Conservation (phyloP, 1,140 invertebrate species). For the Anastrepha ludens region DNA sequence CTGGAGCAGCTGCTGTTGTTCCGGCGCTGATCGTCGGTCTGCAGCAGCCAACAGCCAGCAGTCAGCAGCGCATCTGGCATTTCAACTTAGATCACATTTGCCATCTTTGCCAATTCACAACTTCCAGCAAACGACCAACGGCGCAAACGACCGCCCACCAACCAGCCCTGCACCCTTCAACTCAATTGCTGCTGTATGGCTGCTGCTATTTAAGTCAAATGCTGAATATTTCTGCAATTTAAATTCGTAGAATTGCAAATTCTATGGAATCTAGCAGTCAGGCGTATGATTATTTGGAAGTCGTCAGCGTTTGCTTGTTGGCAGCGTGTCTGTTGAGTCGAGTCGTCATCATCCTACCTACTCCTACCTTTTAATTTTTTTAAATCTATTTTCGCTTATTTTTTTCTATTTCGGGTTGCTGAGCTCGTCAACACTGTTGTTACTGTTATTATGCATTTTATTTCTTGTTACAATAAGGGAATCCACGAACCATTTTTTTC, state of each 20-base stretch:
- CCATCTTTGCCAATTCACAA: background rate
- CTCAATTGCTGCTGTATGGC: constrained; percentile 6
- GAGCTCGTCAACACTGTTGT: constrained; percentile 27
- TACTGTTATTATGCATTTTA: constrained; percentile 53
- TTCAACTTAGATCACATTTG: constrained; percentile 42
- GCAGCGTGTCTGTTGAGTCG: background rate
- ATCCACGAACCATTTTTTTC: background rate
- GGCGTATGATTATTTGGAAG: constrained; percentile 51
- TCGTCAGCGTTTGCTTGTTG: constrained; percentile 32
- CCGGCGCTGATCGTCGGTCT: constrained; percentile 17
- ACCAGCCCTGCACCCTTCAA: background rate
- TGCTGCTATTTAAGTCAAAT: constrained; percentile 39
- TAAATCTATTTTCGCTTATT: background rate
- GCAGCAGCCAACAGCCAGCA: background rate
- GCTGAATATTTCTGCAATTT: constrained; percentile 70
- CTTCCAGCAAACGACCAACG: background rate
- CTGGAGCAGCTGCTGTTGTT: background rate
- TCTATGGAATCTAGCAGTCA: constrained; percentile 65
- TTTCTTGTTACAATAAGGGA: constrained; percentile 32
- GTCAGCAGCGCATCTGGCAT: constrained; percentile 31
- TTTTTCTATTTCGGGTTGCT: background rate
- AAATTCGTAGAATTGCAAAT: constrained; percentile 73
- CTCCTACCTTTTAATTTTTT: background rate
- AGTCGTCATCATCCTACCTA: constrained; percentile 12
- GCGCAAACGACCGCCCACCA: constrained; percentile 44